Percentiles rank a stretch among this genome's conserved stretches.
Conservation (phyloP, 2,113 vertebrate genomes). For the Willisornis vidua region DNA sequence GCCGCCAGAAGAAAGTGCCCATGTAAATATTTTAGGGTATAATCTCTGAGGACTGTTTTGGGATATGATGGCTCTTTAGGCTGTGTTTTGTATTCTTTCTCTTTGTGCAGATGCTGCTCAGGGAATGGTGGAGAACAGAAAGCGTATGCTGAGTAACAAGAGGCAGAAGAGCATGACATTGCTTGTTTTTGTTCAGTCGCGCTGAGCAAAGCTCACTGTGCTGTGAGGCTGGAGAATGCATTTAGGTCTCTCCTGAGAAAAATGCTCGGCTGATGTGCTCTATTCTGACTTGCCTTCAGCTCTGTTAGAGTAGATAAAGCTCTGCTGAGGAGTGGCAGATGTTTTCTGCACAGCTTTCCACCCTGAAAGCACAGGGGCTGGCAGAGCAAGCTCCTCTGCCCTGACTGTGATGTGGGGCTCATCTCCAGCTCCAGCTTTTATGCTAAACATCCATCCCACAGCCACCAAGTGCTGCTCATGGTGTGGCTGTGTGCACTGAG, state of each 20-base stretch:
- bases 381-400: background rate
- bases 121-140: background rate
- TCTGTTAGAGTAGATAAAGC: conserved; percentile 12
- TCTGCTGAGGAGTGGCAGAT: background rate
- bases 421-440: background rate
- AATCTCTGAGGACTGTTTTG: background rate
- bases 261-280: background rate
- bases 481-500: background rate
- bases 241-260: conserved; percentile 15
- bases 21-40: background rate
- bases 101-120: conserved; percentile 5
- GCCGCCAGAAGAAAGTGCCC: background rate
- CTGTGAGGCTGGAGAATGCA: background rate
- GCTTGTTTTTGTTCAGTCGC: conserved; percentile 55
- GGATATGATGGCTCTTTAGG: background rate
- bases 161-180: conserved; percentile 40
- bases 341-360: background rate
- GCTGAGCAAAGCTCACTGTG: background rate
- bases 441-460: background rate
- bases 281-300: background rate
- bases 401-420: background rate
- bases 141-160: conserved; percentile 18
- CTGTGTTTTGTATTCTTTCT: background rate
- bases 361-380: background rate
- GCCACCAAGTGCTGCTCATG: background rate